A percentile compares a stretch with the other conserved stretches of the same genome.
Evolutionary conservation across 92 coral and sea anemone genomes (phyloP).

Genomic region (Epizoanthus fatuus): DNA sequence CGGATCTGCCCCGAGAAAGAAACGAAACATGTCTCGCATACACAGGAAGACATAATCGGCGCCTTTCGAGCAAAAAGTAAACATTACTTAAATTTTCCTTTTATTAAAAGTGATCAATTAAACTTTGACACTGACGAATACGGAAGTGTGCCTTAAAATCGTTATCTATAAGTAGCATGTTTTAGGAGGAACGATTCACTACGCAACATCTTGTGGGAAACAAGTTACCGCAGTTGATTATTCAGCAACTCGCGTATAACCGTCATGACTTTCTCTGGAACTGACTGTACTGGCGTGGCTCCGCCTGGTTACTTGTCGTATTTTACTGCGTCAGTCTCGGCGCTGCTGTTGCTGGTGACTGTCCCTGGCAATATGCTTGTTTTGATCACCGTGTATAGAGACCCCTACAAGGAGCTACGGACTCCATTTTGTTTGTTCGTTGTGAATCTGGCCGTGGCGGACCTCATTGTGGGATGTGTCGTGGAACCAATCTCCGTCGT

Average conservation of each 20-base stretch:
- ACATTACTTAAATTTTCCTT: background rate
- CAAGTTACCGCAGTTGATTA: background rate
- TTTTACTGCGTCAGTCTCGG: conserved; percentile 20
- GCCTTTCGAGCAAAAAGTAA: conserved; percentile 2
- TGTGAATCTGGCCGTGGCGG: conserved; percentile 22
- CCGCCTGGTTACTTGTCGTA: conserved; percentile 13
- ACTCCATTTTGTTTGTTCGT: conserved; percentile 41
- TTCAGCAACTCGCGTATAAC: background rate
- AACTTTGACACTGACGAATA: background rate
- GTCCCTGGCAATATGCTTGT: conserved; percentile 41
- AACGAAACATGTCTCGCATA: background rate
- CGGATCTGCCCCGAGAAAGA: background rate
- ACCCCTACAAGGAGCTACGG: conserved; percentile 27
- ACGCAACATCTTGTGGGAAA: background rate
- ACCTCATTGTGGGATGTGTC: conserved; percentile 13
- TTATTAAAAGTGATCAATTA: background rate
- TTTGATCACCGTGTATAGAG: conserved; percentile 14
- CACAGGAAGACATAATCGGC: conserved; percentile 9
- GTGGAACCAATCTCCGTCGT: conserved; percentile 32
- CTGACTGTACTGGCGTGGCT: conserved; percentile 8
- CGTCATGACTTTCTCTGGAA: background rate
- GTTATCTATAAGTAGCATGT: background rate
- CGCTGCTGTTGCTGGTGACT: background rate
- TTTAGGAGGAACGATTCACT: background rate
- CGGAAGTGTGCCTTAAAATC: conserved; percentile 8